A percentile compares a stretch with the other conserved stretches of the same genome.
These are phyloP conservation scores for Crenuchus spilurus DNA, from an alignment of 2,797 vertebrate species.

Conservation along the genomic window DNA sequence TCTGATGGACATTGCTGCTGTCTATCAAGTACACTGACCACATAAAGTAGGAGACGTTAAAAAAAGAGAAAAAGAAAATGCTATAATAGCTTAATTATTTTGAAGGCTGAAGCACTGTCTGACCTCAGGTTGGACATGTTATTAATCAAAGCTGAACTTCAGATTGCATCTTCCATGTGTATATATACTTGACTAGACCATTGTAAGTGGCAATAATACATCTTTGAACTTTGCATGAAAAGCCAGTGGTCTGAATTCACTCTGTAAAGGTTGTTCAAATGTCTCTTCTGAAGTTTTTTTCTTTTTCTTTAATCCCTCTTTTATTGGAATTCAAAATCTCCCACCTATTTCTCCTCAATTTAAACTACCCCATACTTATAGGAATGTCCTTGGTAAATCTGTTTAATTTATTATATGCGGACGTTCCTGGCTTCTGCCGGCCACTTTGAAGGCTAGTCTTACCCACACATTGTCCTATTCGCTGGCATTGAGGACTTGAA, in stretches of 20 bases:
- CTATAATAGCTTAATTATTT: slow-evolving; percentile 46
- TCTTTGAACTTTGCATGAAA: slow-evolving; percentile 8
- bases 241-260: not conserved
- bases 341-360: slow-evolving; percentile 33
- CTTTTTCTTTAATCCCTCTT: slow-evolving; percentile 15
- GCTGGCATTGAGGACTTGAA: slow-evolving; percentile 69
- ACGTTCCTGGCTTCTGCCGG: slow-evolving; percentile 24
- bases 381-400: slow-evolving; percentile 46
- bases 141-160: slow-evolving; percentile 40
- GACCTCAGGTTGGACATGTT: slow-evolving; percentile 25
- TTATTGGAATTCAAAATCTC: slow-evolving; percentile 38
- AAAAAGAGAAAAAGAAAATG: slow-evolving; percentile 16
- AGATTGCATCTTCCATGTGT: slow-evolving; percentile 8
- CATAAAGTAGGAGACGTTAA: slow-evolving; percentile 23
- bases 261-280: slow-evolving; percentile 38
- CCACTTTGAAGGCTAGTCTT: slow-evolving; percentile 40
- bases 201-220: not conserved
- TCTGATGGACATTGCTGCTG: not conserved
- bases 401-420: slow-evolving; percentile 46
- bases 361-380: slow-evolving; percentile 31
- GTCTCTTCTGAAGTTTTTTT: slow-evolving; percentile 20
- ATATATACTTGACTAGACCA: slow-evolving; percentile 6
- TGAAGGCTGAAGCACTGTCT: slow-evolving; percentile 49
- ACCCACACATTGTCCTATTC: slow-evolving; percentile 71
- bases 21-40: slow-evolving; percentile 22